Evolutionary conservation across 2,888 invertebrate species (phyloP).

Genomic region (Agonopterix heracliana): DNA sequence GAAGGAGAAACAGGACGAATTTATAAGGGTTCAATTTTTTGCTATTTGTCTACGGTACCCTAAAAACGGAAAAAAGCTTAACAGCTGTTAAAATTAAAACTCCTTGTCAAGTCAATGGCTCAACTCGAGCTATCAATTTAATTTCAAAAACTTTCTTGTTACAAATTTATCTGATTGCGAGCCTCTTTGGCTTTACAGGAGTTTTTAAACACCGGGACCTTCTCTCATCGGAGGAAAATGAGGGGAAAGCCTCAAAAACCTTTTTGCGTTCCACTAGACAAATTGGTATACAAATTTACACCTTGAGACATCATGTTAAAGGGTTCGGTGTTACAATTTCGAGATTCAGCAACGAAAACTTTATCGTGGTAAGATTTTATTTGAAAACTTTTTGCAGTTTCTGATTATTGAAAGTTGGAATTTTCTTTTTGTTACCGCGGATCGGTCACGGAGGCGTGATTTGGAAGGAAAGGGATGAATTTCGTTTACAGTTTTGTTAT

Average conservation of each 20-base stretch:
- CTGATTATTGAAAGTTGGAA: conserved; percentile 40
- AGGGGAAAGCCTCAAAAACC: conserved; percentile 16
- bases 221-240: conserved; percentile 9
- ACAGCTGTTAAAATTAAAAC: not conserved
- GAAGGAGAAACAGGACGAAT: too few species aligned
- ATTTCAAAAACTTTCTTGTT: conserved; percentile 38
- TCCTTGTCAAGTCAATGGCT: not conserved
- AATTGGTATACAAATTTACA: conserved; percentile 15
- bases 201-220: conserved; percentile 41
- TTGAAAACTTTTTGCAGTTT: conserved; percentile 35
- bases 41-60: too few species aligned
- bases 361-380: conserved; percentile 25
- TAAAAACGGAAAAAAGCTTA: too few species aligned
- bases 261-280: conserved; percentile 5
- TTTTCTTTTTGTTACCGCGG: conserved; percentile 28
- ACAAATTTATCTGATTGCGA: conserved; percentile 48
- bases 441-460: conserved; percentile 30
- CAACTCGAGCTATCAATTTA: conserved; percentile 33
- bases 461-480: conserved; percentile 26
- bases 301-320: conserved; percentile 12
- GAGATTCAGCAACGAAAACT: conserved; percentile 3
- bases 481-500: conserved; percentile 32
- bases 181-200: conserved; percentile 35
- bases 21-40: too few species aligned
- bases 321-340: conserved; percentile 3